Percentiles rank a stretch among this genome's conserved stretches.
Conservation (phyloP, 2,113 vertebrate species). For the Tauraco erythrolophus region DNA sequence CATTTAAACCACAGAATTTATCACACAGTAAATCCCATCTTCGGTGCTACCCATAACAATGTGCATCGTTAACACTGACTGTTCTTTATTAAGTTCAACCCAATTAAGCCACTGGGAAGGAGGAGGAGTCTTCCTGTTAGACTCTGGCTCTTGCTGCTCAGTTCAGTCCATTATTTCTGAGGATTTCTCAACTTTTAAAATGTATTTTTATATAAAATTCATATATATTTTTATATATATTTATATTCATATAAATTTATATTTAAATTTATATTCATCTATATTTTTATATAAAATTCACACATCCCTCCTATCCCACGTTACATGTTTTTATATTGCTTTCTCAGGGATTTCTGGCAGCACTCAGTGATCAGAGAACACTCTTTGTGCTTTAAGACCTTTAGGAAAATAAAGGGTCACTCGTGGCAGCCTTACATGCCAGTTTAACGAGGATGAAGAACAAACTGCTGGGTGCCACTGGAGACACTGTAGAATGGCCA, state of each 20-base stretch:
- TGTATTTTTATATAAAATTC: not conserved
- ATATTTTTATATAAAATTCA: not conserved
- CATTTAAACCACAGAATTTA: not conserved
- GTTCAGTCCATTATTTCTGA: not conserved
- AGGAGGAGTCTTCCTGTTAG: not conserved
- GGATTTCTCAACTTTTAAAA: not conserved
- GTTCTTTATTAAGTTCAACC: not conserved
- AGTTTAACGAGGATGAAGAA: not conserved
- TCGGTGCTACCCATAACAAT: not conserved
- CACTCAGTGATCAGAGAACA: not conserved
- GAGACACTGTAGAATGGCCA: not conserved
- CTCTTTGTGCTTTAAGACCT: not conserved
- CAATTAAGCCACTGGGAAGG: not conserved
- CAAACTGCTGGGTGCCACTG: rapidly evolving
- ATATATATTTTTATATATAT: no score
- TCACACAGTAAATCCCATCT: not conserved
- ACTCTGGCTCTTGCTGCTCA: not conserved
- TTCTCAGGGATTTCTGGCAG: not conserved
- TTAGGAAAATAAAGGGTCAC: not conserved
- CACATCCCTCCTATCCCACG: not conserved
- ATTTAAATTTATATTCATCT: no score
- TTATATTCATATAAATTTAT: no score
- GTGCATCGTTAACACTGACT: not conserved
- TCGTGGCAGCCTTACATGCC: rapidly evolving
- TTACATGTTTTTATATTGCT: rapidly evolving